Evolutionary conservation across 2,797 vertebrate species (phyloP).

Genomic region (Lerista edwardsae): DNA sequence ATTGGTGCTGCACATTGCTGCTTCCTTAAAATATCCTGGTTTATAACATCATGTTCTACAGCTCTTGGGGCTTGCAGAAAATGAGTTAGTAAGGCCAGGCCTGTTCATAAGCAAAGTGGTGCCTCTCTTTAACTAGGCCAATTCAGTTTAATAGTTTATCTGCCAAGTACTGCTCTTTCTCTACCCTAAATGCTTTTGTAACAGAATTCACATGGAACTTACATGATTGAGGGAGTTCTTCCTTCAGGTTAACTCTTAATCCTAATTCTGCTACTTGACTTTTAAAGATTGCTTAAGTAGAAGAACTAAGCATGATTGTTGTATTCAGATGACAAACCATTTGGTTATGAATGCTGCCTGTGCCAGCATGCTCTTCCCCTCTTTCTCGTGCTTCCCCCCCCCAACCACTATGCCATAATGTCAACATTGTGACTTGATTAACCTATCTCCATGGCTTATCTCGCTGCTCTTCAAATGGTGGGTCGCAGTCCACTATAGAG

Average conservation of each 20-base stretch:
- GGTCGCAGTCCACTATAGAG: too few species aligned
- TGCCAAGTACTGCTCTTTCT: background rate
- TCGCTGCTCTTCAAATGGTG: too few species aligned
- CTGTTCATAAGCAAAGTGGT: background rate
- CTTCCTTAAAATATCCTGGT: constrained; percentile 14
- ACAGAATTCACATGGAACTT: background rate
- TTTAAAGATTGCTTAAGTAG: background rate
- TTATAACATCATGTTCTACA: constrained; percentile 11
- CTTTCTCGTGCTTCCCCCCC: too few species aligned
- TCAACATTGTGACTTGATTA: too few species aligned
- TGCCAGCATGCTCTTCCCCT: too few species aligned
- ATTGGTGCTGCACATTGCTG: constrained; percentile 7
- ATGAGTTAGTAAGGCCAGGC: background rate
- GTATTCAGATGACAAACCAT: too few species aligned
- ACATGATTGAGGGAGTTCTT: background rate
- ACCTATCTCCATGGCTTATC: too few species aligned
- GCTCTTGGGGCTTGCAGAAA: constrained; percentile 9
- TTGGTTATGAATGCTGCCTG: too few species aligned
- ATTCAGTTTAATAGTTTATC: background rate
- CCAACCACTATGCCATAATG: too few species aligned
- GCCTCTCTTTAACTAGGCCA: background rate
- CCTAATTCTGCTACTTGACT: background rate
- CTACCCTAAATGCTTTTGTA: background rate
- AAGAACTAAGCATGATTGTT: background rate
- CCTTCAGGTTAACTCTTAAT: background rate